Conservation (phyloP, 2,797 vertebrate genomes). For the Typhlichthys eigenmanni region DNA sequence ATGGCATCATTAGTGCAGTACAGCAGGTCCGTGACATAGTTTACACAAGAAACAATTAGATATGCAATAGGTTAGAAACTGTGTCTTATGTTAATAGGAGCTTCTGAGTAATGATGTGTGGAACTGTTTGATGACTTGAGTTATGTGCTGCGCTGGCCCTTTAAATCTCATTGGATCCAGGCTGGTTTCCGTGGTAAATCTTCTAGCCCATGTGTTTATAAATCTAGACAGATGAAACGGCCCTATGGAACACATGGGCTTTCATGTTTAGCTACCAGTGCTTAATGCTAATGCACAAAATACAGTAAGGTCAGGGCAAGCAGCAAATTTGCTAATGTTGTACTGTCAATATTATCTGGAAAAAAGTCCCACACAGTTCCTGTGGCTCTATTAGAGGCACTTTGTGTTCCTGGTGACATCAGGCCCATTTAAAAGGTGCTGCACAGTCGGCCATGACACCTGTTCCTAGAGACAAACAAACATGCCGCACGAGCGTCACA, state of each 20-base stretch:
- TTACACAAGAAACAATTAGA: conserved; percentile 41
- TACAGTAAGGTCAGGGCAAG: neutral
- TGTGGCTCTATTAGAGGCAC: conserved; percentile 8
- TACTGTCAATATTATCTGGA: too few species aligned
- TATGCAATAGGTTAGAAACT: conserved; percentile 39
- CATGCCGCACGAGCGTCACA: conserved; percentile 28
- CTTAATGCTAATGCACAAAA: conserved; percentile 17
- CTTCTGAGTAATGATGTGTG: conserved; percentile 55
- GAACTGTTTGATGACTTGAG: conserved; percentile 50
- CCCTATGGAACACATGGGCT: conserved; percentile 28
- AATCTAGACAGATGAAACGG: conserved; percentile 39
- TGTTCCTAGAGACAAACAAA: conserved; percentile 40
- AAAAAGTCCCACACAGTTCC: too few species aligned
- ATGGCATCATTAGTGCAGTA: conserved; percentile 47
- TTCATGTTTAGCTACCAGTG: conserved; percentile 15
- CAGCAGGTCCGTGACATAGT: conserved; percentile 22
- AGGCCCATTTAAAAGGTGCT: conserved; percentile 29
- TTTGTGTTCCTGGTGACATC: conserved; percentile 21
- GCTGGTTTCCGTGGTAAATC: conserved; percentile 36
- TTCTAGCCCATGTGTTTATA: conserved; percentile 36
- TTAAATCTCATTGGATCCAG: conserved; percentile 49
- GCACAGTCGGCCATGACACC: conserved; percentile 33
- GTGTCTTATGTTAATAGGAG: conserved; percentile 47
- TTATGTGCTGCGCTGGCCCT: conserved; percentile 53
- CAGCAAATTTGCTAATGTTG: neutral